These are phyloP conservation scores for Eilema depressum DNA, from an alignment of 2,888 invertebrate species.

Conservation along the genomic window DNA sequence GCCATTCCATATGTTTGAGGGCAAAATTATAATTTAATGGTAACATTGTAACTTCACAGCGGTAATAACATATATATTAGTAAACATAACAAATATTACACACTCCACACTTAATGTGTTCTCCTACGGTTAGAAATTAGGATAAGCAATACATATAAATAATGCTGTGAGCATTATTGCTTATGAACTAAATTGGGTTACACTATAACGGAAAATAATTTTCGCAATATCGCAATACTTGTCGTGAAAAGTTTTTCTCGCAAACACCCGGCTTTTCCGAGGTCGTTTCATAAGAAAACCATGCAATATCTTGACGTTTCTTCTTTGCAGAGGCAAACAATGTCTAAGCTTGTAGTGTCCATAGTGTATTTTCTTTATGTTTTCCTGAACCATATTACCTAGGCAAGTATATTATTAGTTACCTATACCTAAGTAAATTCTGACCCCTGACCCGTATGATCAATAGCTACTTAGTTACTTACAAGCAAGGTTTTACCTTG, in stretches of 20 bases:
- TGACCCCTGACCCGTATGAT: no score
- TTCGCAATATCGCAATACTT: neutral
- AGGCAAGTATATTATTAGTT: neutral
- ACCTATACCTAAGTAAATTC: no score
- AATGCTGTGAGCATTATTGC: conserved; percentile 6
- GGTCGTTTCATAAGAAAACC: neutral
- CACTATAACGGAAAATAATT: conserved; percentile 29
- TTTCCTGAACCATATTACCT: neutral
- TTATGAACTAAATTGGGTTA: conserved; percentile 21
- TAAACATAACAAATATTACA: neutral
- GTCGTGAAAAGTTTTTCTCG: neutral
- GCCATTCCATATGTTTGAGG: neutral
- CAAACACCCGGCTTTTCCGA: neutral
- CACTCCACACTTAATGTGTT: neutral
- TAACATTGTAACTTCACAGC: neutral
- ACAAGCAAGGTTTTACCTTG: neutral
- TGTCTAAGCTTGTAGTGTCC: no score
- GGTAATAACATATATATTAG: neutral
- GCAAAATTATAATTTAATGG: neutral
- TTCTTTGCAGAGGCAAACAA: no score
- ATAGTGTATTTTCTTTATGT: no score
- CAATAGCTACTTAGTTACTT: neutral
- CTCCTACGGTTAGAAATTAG: neutral
- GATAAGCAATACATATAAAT: conserved; percentile 1
- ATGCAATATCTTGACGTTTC: neutral